A percentile compares a stretch with the other conserved stretches of the same genome.
Conservation (phyloP, 2,797 vertebrate genomes). For the Gymnocypris eckloni region DNA sequence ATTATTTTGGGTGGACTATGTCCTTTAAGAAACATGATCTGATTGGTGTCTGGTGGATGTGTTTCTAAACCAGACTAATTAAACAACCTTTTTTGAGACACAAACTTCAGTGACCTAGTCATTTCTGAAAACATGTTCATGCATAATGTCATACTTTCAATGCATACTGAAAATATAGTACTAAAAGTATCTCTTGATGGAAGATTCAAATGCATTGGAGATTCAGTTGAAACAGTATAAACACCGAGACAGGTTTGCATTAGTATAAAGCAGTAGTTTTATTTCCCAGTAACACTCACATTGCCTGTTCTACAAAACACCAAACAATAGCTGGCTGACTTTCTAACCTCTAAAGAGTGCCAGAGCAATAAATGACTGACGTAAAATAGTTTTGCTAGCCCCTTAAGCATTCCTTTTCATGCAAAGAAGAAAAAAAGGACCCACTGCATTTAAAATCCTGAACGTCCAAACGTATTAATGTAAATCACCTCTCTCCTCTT, state of each 20-base stretch:
- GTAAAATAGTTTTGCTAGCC: constrained; percentile 28
- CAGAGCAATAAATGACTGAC: constrained; percentile 59
- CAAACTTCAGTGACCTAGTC: neutral
- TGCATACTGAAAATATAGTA: neutral
- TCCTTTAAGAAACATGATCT: neutral
- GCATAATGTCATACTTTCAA: neutral
- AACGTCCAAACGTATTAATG: constrained; percentile 8
- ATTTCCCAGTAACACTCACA: neutral
- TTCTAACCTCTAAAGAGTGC: constrained; percentile 54
- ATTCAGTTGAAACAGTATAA: neutral
- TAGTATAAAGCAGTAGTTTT: neutral
- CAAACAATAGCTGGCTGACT: constrained; percentile 54
- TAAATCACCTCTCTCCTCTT: neutral
- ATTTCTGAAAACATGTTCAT: neutral
- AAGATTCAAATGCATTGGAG: neutral
- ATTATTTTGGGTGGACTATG: neutral
- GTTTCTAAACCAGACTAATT: neutral
- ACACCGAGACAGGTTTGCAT: neutral
- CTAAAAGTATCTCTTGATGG: neutral
- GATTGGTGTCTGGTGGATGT: constrained; percentile 8
- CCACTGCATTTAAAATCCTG: neutral
- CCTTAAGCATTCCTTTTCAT: constrained; percentile 15
- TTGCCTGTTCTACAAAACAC: constrained; percentile 24
- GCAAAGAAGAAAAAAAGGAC: neutral
- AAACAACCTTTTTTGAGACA: neutral